These are phyloP conservation scores for Mellilla xanthometata DNA, from an alignment of 2,888 invertebrate species.

Conservation along the genomic window DNA sequence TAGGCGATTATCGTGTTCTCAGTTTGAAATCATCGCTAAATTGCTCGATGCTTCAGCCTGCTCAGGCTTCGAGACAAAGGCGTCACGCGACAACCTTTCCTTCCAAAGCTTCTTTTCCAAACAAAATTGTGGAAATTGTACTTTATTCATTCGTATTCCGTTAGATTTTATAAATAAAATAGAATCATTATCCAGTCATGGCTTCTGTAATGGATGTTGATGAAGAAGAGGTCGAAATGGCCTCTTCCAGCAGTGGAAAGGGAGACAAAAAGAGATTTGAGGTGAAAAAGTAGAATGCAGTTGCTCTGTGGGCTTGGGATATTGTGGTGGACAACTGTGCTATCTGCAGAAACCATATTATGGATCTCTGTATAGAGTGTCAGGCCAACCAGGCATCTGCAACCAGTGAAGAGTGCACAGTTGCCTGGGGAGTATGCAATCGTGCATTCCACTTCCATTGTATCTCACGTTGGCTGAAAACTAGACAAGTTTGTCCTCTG, in stretches of 20 bases:
- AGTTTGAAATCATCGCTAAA: slow-evolving; percentile 35
- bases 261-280: too few relatives aligned
- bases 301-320: slow-evolving; percentile 99
- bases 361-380: too few relatives aligned
- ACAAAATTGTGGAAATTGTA: too few relatives aligned
- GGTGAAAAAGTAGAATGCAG: slow-evolving; percentile 99
- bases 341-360: slow-evolving; percentile 99
- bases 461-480: too few relatives aligned
- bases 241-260: slow-evolving; percentile 94
- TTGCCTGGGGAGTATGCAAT: slow-evolving; percentile 99
- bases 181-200: slow-evolving; percentile 46
- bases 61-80: slow-evolving; percentile 10
- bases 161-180: too few relatives aligned
- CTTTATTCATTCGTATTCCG: too few relatives aligned
- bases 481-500: too few relatives aligned
- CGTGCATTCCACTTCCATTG: too few relatives aligned
- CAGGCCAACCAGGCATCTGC: too few relatives aligned
- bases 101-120: too few relatives aligned
- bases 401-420: slow-evolving; percentile 99
- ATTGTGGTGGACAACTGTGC: slow-evolving; percentile 99
- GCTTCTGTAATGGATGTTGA: slow-evolving; percentile 95
- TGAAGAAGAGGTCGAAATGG: slow-evolving; percentile 94
- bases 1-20: slow-evolving; percentile 39
- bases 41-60: slow-evolving; percentile 21
- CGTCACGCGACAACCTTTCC: too few relatives aligned